Evolutionary conservation across 2,888 invertebrate genomes (phyloP), one percentile per base, ranked within the genome.

Genomic region (Parnassius mnemosyne): DNA sequence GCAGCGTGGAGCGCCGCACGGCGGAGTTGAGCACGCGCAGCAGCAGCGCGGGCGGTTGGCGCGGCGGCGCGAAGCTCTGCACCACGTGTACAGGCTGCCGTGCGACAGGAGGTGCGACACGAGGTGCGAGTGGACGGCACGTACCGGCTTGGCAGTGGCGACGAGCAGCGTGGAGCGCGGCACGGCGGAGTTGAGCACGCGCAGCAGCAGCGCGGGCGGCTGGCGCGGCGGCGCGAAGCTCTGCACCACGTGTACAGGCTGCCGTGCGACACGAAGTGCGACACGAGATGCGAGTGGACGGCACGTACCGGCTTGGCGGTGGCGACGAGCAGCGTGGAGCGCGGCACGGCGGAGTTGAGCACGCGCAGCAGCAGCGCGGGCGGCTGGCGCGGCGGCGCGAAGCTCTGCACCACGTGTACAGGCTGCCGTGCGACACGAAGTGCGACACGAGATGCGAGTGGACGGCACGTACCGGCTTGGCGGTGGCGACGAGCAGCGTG

Each of bases 121-220:
- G 34, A 34, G 34, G 34, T 34, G 34, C 34, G 34, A 34, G 5
- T 34, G 34, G 34, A 34, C 5, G 34, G 13, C 12, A 20, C 44
- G 53, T 42, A 60, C 59, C 60, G 61, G 57, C 56, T 66, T 60
- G 20, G 66, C 93, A 64, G 93, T 93, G 53, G 95, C 94, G 68
- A 95, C 93, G 59, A 95, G 87, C 66, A 95, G 92, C 79, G 94
- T 94, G 78, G 95, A 94, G 75, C 95, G 89, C 63, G 95, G 95
- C 71, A 95, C 94, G 65, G 94, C 95, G 65, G 94, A 94, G 81
- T 94, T 93, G 60, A 95, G 88, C 71, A 94, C 93, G 87, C 94
- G 94, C 77, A 93, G 93, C 42, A 95, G 94, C 66, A 95, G 92
- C 76, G 93, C 94, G 65, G 93, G 92, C 75, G 94, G 94, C 78